Evolutionary conservation across 2,113 vertebrate species (phyloP).

Genomic region (Antennarius striatus): DNA sequence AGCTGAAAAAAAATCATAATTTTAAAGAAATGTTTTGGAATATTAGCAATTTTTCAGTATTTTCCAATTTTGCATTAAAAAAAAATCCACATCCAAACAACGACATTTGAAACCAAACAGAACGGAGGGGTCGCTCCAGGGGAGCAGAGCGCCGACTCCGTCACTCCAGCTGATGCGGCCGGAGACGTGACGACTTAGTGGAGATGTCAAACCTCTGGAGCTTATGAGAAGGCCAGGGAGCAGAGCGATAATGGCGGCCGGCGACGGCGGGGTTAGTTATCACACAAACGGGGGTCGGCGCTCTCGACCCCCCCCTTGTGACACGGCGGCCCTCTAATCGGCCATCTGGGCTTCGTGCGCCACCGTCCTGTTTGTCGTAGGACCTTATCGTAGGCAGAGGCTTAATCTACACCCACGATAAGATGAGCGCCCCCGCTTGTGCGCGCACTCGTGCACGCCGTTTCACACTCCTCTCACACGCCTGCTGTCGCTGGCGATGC

Average conservation of each 20-base stretch:
- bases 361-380: conserved; percentile 42
- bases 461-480: conserved; percentile 12
- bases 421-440: conserved; percentile 35
- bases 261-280: conserved; percentile 45
- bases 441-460: conserved; percentile 7
- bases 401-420: conserved; percentile 66
- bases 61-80: too few relatives aligned
- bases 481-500: conserved; percentile 2
- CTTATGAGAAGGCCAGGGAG: conserved; percentile 55
- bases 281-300: conserved; percentile 24
- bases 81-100: too few relatives aligned
- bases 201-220: conserved; percentile 36
- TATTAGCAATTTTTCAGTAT: too few relatives aligned
- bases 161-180: conserved; percentile 18
- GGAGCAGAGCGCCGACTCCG: neutral
- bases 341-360: conserved; percentile 49
- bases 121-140: too few relatives aligned
- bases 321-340: conserved; percentile 50
- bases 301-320: conserved; percentile 21
- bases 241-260: conserved; percentile 52
- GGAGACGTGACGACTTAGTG: conserved; percentile 19
- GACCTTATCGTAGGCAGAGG: conserved; percentile 60
- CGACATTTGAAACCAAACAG: too few relatives aligned
- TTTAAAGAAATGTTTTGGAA: too few relatives aligned
- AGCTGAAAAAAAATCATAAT: too few relatives aligned